Conservation (phyloP, 2,888 invertebrate genomes). For the Leptopilina syphax region DNA sequence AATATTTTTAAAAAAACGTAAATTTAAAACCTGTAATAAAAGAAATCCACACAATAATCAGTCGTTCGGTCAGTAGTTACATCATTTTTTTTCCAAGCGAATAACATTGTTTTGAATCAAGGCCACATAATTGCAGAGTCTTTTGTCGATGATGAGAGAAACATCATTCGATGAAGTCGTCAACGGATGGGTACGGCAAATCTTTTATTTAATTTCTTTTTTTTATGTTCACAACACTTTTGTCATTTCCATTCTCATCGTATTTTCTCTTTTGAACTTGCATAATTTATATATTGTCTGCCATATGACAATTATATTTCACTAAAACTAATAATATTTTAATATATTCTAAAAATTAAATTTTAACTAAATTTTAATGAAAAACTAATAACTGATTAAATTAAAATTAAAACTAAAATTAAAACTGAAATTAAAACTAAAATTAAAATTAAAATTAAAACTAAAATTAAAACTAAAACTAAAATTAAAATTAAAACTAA, state of each 20-base stretch:
- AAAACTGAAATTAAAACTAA: too few relatives aligned
- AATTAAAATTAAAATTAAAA: too few relatives aligned
- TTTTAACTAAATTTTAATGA: too few relatives aligned
- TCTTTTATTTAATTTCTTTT: constrained; percentile 20
- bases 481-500: too few relatives aligned
- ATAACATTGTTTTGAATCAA: constrained; percentile 36
- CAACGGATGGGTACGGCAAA: constrained; percentile 32
- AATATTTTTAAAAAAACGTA: not conserved
- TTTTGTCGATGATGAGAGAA: constrained; percentile 12
- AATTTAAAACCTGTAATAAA: constrained; percentile 23
- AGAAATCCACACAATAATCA: constrained; percentile 11
- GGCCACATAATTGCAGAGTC: constrained; percentile 30
- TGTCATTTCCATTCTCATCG: constrained; percentile 7
- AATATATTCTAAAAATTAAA: too few relatives aligned
- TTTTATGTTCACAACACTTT: not conserved
- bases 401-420: too few relatives aligned
- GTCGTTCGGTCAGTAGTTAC: constrained; percentile 5
- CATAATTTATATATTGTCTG: not conserved
- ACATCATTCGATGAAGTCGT: constrained; percentile 17
- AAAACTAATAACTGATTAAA: too few relatives aligned
- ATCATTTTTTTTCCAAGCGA: constrained; percentile 31
- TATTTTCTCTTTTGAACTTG: constrained; percentile 5
- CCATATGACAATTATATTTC: not conserved
- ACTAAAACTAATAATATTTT: too few relatives aligned
- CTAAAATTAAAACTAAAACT: too few relatives aligned